Percentiles rank a stretch among this genome's conserved stretches.
These are phyloP conservation scores for Vireo altiloquus DNA, from an alignment of 2,113 vertebrate genomes.

Conservation along the genomic window DNA sequence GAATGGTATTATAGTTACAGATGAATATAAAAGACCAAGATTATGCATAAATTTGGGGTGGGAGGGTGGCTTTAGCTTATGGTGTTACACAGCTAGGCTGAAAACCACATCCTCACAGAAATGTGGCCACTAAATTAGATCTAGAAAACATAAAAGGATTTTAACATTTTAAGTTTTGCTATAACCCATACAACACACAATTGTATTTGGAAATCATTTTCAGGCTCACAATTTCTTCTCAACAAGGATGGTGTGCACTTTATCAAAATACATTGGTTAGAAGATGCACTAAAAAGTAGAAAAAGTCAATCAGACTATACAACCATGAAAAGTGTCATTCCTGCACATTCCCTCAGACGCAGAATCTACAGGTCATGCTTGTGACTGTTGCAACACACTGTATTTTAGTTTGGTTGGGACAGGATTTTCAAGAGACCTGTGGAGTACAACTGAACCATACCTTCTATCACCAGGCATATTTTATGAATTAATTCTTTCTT, in stretches of 20 bases:
- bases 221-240: not conserved
- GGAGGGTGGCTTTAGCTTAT: not conserved
- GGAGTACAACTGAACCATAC: not conserved
- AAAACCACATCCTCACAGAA: not conserved
- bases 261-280: not conserved
- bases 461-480: not conserved
- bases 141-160: not conserved
- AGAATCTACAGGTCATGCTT: not conserved
- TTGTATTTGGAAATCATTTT: not conserved
- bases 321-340: not conserved
- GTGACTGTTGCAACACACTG: not conserved
- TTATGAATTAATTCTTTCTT: not conserved
- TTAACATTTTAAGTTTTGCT: not conserved
- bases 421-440: not conserved
- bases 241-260: not conserved
- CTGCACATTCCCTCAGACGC: not conserved
- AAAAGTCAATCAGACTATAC: not conserved
- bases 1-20: not conserved
- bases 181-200: fast-evolving
- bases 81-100: not conserved
- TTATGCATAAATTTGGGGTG: not conserved
- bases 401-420: not conserved
- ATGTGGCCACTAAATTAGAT: not conserved
- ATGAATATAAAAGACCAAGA: not conserved
- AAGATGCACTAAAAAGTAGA: not conserved